Evolutionary conservation across 2,888 invertebrate genomes (phyloP).

Genomic region (Sinodicranocentrus sp.): DNA sequence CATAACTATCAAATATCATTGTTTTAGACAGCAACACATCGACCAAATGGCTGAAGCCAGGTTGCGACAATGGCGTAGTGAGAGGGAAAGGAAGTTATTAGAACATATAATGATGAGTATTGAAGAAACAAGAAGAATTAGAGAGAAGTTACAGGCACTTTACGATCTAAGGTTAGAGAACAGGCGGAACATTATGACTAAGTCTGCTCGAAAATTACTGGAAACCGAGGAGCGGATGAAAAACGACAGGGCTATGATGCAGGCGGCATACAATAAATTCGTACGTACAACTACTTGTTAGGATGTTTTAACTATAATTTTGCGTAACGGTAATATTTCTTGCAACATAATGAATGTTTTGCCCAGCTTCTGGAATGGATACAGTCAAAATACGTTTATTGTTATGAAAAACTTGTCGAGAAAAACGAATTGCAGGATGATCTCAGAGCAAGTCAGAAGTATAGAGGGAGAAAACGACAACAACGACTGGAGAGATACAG

Average conservation of each 20-base stretch:
- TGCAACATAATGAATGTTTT: too few species aligned
- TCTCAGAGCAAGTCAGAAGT: slow-evolving; percentile 19
- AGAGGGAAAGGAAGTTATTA: slow-evolving; percentile 31
- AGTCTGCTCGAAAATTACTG: slow-evolving; percentile 40
- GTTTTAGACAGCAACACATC: slow-evolving; percentile 14
- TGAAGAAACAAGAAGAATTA: slow-evolving; percentile 35
- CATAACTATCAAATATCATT: too few species aligned
- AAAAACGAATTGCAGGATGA: slow-evolving; percentile 45
- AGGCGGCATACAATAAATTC: slow-evolving; percentile 67
- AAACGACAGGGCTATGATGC: slow-evolving; percentile 55
- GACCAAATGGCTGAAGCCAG: slow-evolving; percentile 39
- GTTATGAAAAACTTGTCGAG: slow-evolving; percentile 39
- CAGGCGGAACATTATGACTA: slow-evolving; percentile 33
- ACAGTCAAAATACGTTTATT: slow-evolving; percentile 62
- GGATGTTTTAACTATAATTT: too few species aligned
- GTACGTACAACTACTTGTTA: too few species aligned
- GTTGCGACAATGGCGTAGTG: slow-evolving; percentile 47
- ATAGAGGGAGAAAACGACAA: slow-evolving; percentile 43
- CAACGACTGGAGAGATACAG: slow-evolving; percentile 32
- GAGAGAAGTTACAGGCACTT: slow-evolving; percentile 12
- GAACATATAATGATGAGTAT: slow-evolving; percentile 17
- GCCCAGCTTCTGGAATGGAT: slow-evolving; percentile 67
- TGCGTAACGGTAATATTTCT: too few species aligned
- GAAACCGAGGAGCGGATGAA: slow-evolving; percentile 50
- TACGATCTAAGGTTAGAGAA: slow-evolving; percentile 25